Conservation (phyloP, 1,140 invertebrate species). For the Vanessa tameamea region DNA sequence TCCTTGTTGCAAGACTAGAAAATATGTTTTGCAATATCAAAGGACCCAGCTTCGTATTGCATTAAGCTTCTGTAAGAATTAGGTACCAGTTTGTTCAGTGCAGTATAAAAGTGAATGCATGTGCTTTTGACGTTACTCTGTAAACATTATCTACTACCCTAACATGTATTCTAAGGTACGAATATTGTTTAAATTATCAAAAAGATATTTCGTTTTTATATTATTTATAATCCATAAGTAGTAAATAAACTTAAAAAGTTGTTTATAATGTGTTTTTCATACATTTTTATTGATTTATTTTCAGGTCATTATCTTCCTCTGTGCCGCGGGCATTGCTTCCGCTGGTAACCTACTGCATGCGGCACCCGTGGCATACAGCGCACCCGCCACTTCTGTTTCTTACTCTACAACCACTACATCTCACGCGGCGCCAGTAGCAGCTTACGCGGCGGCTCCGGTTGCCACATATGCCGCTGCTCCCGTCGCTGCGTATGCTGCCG, state of each 20-base stretch:
- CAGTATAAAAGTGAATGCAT: conserved; percentile 52
- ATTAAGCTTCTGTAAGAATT: conserved; percentile 46
- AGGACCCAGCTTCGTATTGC: conserved; percentile 37
- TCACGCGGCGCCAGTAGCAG: conserved; percentile 34
- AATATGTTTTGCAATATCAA: conserved; percentile 43
- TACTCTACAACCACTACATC: conserved; percentile 44
- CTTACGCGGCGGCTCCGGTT: conserved; percentile 33
- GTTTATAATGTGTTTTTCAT: neutral
- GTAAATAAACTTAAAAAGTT: too few species aligned
- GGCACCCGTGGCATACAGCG: conserved; percentile 44
- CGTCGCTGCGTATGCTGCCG: conserved; percentile 30
- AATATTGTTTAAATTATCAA: conserved; percentile 4
- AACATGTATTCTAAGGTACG: conserved; percentile 56
- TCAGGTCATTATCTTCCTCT: conserved; percentile 46
- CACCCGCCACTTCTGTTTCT: conserved; percentile 45
- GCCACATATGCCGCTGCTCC: conserved; percentile 38
- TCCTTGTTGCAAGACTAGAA: conserved; percentile 40
- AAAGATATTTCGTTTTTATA: neutral
- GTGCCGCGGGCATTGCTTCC: conserved; percentile 48
- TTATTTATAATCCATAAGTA: neutral
- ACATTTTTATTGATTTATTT: conserved; percentile 26
- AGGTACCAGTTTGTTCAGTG: conserved; percentile 44
- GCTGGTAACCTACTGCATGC: conserved; percentile 48
- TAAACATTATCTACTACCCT: conserved; percentile 36
- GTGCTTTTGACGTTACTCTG: conserved; percentile 44